A percentile compares a stretch with the other conserved stretches of the same genome.
Conservation (phyloP, 30 jellyfish, hydroid and myxozoan genomes). For the Mastigias papua region DNA sequence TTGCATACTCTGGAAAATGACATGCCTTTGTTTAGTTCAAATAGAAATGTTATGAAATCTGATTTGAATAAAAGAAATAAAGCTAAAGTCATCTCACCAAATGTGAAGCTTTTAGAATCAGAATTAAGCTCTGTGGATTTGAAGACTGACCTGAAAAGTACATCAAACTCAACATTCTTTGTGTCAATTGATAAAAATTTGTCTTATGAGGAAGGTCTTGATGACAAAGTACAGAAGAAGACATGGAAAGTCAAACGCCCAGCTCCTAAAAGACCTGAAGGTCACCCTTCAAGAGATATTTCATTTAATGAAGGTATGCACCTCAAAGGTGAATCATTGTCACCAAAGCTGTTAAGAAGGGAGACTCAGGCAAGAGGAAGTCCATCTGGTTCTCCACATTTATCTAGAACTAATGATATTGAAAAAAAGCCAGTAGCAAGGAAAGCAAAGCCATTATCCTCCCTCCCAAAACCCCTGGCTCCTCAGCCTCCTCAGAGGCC, state of each 20-base stretch:
- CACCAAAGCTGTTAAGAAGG: neutral
- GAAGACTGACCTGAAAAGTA: neutral
- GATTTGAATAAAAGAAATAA: neutral
- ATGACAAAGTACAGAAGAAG: neutral
- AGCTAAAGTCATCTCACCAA: slow-evolving; percentile 40
- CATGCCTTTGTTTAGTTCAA: slow-evolving; percentile 64
- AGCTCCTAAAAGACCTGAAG: slow-evolving; percentile 70
- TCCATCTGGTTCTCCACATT: slow-evolving; percentile 29
- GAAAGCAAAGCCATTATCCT: slow-evolving; percentile 14
- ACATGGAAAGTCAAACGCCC: slow-evolving; percentile 13
- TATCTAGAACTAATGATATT: neutral
- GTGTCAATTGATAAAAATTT: neutral
- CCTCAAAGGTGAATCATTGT: neutral
- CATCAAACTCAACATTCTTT: slow-evolving; percentile 18
- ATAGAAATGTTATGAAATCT: neutral
- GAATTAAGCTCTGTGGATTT: slow-evolving; percentile 19
- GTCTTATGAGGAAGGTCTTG: neutral
- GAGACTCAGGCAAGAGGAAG: neutral
- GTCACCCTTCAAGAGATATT: slow-evolving; percentile 27
- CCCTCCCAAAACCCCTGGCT: slow-evolving; percentile 78
- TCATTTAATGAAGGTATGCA: neutral
- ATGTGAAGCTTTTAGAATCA: slow-evolving; percentile 43
- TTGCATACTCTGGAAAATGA: slow-evolving; percentile 23
- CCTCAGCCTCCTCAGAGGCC: slow-evolving; percentile 79
- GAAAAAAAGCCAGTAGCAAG: neutral